Percentiles rank a stretch among this genome's conserved stretches.
Conservation (phyloP, 2,113 vertebrate species). For the Cavia aperea region DNA sequence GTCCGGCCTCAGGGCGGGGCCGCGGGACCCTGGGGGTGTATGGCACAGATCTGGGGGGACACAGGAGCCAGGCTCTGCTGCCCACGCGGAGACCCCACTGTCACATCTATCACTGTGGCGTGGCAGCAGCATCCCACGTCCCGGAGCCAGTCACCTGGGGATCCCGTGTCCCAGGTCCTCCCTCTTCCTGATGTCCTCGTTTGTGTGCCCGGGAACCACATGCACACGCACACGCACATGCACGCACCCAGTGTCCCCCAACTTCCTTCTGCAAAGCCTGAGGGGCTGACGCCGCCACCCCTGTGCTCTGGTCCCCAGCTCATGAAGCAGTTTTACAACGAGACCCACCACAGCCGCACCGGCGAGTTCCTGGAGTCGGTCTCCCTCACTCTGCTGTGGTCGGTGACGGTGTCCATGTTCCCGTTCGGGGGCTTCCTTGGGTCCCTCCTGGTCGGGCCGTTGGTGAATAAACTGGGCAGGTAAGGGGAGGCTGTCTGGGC, state of each 20-base stretch:
- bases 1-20: not conserved
- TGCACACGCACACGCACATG: not conserved
- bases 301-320: conserved; percentile 72
- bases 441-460: conserved; percentile 87
- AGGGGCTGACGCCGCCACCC: fast-evolving
- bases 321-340: conserved; percentile 88
- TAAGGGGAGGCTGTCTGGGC: conserved; percentile 57
- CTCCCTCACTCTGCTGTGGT: conserved; percentile 85
- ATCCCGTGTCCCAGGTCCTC: not conserved
- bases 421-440: conserved; percentile 91
- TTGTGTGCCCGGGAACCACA: not conserved
- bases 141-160: not conserved
- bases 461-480: conserved; percentile 89
- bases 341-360: conserved; percentile 75
- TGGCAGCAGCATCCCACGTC: not conserved
- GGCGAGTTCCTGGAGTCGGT: conserved; percentile 27
- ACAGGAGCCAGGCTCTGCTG: not conserved
- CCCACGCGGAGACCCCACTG: not conserved
- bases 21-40: not conserved
- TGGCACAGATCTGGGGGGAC: not conserved
- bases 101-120: not conserved
- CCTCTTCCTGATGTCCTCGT: fast-evolving
- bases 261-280: fast-evolving
- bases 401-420: conserved; percentile 91
- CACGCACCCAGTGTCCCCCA: fast-evolving